Evolutionary conservation across 2,797 vertebrate species (phyloP).

Genomic region (Anas bahamensis): DNA sequence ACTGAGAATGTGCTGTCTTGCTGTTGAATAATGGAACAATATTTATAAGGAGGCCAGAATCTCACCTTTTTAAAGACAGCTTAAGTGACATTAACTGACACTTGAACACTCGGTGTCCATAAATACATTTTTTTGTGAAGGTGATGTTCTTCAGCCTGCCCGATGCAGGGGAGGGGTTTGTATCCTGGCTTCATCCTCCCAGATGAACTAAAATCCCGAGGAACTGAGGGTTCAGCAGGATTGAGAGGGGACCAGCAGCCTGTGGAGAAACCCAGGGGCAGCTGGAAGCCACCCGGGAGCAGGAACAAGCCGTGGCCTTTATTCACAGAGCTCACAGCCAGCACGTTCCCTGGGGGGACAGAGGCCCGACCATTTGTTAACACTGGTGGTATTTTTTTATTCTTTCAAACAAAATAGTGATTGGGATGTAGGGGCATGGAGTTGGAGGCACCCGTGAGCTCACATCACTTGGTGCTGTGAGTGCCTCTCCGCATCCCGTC

Average conservation of each 20-base stretch:
- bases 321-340: not conserved
- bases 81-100: not conserved
- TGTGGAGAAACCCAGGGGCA: not conserved
- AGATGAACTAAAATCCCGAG: not conserved
- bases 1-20: not conserved
- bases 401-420: not conserved
- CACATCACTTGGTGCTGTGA: not conserved
- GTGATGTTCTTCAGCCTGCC: not conserved
- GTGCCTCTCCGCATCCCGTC: not conserved
- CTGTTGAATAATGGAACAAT: not conserved
- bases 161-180: not conserved
- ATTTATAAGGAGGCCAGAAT: not conserved
- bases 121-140: not conserved
- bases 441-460: not conserved
- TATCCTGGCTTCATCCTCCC: not conserved
- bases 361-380: not conserved
- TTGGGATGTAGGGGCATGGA: not conserved
- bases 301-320: not conserved
- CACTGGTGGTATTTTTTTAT: not conserved
- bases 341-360: not conserved
- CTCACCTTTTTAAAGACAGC: not conserved
- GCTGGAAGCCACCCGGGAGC: fast-evolving
- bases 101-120: not conserved
- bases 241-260: fast-evolving
- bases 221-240: not conserved